A percentile compares a stretch with the other conserved stretches of the same genome.
These are phyloP conservation scores for Porphyrio hochstetteri DNA, from an alignment of 2,113 vertebrate genomes.

Conservation along the genomic window DNA sequence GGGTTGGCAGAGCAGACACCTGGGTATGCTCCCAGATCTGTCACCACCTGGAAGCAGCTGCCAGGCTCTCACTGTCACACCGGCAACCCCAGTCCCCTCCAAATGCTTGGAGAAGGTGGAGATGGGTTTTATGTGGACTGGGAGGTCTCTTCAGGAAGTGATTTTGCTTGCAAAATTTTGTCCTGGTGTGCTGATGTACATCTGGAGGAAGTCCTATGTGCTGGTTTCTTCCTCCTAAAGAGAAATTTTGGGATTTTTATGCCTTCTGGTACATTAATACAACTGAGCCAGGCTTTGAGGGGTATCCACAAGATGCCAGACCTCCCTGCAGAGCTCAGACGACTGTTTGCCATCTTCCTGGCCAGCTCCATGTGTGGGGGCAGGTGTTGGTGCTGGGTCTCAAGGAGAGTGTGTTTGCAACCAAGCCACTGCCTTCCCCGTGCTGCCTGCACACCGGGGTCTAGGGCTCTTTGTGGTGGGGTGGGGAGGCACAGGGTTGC, in stretches of 20 bases:
- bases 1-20: neutral
- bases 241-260: neutral
- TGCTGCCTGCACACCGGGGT: rapidly evolving
- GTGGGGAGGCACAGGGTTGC: neutral
- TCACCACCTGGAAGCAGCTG: neutral
- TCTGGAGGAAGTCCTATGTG: neutral
- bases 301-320: neutral
- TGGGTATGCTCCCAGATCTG: neutral
- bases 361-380: rapidly evolving
- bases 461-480: neutral
- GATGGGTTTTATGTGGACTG: neutral
- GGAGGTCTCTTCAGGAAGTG: neutral
- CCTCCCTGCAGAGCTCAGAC: neutral
- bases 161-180: neutral
- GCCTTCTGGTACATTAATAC: neutral
- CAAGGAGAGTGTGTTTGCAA: no score
- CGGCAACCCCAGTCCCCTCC: neutral
- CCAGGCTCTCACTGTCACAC: neutral
- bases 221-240: neutral
- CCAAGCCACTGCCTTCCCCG: neutral
- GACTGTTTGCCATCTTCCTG: rapidly evolving
- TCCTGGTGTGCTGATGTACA: neutral
- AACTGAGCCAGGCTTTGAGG: neutral
- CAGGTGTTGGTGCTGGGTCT: rapidly evolving
- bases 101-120: neutral